A percentile compares a stretch with the other conserved stretches of the same genome.
phyloP scores from a whole-genome alignment of 2,113 vertebrate species.

The Gyps fulvus region DNA sequence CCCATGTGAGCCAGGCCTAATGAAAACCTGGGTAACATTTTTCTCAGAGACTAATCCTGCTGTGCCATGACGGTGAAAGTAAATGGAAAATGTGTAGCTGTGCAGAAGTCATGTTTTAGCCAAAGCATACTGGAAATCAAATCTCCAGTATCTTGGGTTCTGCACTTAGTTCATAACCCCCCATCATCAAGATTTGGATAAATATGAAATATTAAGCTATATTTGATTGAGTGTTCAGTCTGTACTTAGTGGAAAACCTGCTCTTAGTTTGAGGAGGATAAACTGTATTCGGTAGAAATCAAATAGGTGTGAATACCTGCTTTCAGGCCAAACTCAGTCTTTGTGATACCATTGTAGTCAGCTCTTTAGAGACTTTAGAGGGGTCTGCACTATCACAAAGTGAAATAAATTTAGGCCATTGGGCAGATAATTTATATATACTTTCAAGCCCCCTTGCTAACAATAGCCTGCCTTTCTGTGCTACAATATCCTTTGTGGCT shows the following conservation, averaged over 20 bases:
- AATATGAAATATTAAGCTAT: background rate
- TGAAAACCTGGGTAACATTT: background rate
- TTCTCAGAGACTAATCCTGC: background rate
- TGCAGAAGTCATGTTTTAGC: background rate
- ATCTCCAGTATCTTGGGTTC: background rate
- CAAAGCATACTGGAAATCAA: background rate
- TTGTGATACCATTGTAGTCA: background rate
- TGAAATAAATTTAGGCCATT: background rate
- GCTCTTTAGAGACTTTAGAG: background rate
- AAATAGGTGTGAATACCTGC: background rate
- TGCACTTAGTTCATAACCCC: background rate
- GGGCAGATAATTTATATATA: background rate
- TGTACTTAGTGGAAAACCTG: background rate
- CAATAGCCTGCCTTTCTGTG: background rate
- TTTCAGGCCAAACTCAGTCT: background rate
- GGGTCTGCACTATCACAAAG: background rate
- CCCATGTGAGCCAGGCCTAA: background rate
- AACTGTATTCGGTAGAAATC: background rate
- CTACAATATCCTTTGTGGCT: background rate
- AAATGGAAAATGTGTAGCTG: background rate
- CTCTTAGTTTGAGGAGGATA: background rate
- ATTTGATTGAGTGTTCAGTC: background rate
- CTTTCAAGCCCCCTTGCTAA: background rate
- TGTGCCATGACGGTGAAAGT: background rate
- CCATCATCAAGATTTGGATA: background rate